Evolutionary conservation across 2,888 invertebrate genomes (phyloP), one percentile per base, ranked within the genome.

Genomic region (Patella pellucida): DNA sequence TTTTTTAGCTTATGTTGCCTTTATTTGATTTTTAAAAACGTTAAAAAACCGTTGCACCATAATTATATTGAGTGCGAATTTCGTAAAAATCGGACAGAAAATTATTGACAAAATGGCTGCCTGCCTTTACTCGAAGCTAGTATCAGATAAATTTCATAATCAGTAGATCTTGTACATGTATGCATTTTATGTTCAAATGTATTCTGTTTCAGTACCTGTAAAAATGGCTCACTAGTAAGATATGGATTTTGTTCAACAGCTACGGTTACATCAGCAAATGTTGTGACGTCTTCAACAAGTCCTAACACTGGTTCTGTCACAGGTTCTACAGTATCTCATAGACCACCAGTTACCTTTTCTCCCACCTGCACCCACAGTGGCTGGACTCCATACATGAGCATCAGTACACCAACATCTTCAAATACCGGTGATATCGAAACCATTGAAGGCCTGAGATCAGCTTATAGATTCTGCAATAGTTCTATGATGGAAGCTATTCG

Each of bases 331-430:
- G 52, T 68, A 15, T 23, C 68, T 15, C 19, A 67, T 16, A 68
- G 14, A 19, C 15, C 9, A 16, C 14, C 79, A 27, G 41, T 78
- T 14, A 76, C 79, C 2, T 71, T 79, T 27, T 75, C 79, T 50
- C 80, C 79, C 0, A 86, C 92, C 54, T 96, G 96, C 85, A 54
- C n/a, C n/a, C n/a, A 92, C 69, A 90, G 92, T 3, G 96, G 96
- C 0, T 96, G 96, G 96, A 94, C 95, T 0, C 90, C 92, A 16
- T 97, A 96, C 96, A 92, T 95, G 81, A 96, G 94, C 90, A 92
- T 83, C 5, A 81, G 81, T 50, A 78, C 81, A 1, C 88, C 89
- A 3, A 83, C 87, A 50, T 78, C 78, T n/a, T 80, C 80, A 75
- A 87, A 86, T 74, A 81, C 80, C 15, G 89, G 89, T 11, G 90